Conservation (phyloP, 2,888 invertebrate species). For the Rhaphigaster nebulosa region DNA sequence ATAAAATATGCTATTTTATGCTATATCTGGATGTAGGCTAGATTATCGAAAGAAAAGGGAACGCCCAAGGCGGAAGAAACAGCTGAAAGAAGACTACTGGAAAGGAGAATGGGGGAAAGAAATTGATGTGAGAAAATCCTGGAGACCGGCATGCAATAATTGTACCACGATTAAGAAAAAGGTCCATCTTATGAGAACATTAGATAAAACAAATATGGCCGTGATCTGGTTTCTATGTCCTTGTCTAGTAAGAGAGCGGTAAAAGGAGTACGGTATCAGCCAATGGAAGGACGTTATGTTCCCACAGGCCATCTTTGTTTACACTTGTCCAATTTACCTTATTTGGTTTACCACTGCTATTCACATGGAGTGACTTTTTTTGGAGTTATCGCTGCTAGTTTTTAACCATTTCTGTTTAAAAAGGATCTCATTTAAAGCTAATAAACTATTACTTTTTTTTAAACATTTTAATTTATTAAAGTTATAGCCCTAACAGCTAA, state of each 20-base stretch:
- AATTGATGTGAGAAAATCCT: neutral
- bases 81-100: neutral
- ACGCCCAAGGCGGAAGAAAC: neutral
- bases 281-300: neutral
- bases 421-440: too few species aligned
- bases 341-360: neutral
- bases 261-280: neutral
- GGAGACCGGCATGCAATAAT: neutral
- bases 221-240: conserved; percentile 16
- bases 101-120: neutral
- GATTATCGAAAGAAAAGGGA: neutral
- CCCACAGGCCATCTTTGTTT: conserved; percentile 26
- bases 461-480: too few species aligned
- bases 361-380: neutral
- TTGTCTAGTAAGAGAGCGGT: neutral
- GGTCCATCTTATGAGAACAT: neutral
- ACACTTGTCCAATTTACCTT: conserved; percentile 13
- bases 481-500: too few species aligned
- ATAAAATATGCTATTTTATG: too few species aligned
- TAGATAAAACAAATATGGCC: neutral
- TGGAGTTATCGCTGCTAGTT: neutral
- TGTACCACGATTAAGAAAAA: neutral
- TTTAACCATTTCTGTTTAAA: neutral
- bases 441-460: too few species aligned
- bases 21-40: neutral